Evolutionary conservation across 2,797 vertebrate genomes (phyloP).

Genomic region (Notoglanidium macrostoma): DNA sequence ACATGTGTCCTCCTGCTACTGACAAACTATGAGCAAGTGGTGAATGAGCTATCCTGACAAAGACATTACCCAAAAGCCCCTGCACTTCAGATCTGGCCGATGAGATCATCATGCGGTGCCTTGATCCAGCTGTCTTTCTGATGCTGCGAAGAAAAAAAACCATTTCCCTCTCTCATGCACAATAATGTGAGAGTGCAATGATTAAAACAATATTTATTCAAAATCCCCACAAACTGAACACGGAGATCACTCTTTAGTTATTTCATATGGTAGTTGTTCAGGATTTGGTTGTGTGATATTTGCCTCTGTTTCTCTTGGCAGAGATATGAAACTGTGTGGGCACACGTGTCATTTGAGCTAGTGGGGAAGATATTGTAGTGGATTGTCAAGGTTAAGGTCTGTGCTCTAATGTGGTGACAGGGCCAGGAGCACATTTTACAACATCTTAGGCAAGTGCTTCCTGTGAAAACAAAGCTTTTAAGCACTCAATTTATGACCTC

Average conservation of each 20-base stretch:
- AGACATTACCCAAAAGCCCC: slow-evolving; percentile 59
- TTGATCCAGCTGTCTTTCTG: slow-evolving; percentile 54
- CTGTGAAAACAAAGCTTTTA: slow-evolving; percentile 70
- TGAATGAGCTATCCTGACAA: slow-evolving; percentile 59
- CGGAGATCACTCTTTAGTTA: not conserved
- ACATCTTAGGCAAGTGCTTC: slow-evolving; percentile 63
- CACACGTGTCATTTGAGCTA: slow-evolving; percentile 65
- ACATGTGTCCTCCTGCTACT: slow-evolving; percentile 72
- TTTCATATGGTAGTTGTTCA: slow-evolving; percentile 15
- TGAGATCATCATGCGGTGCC: slow-evolving; percentile 61
- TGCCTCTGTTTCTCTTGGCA: slow-evolving; percentile 34
- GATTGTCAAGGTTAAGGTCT: slow-evolving; percentile 56
- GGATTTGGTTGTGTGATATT: slow-evolving; percentile 21
- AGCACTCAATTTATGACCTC: slow-evolving; percentile 51
- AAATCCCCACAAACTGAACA: not conserved
- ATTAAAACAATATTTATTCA: not conserved
- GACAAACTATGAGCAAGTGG: slow-evolving; percentile 67
- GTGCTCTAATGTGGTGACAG: slow-evolving; percentile 70
- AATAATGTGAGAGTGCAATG: not conserved
- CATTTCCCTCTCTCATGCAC: not conserved
- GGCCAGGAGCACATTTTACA: slow-evolving; percentile 65
- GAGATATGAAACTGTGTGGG: slow-evolving; percentile 21
- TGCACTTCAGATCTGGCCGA: slow-evolving; percentile 60
- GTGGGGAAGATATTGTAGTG: slow-evolving; percentile 57
- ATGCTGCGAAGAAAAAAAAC: slow-evolving; percentile 4